Conservation (phyloP, 2,113 vertebrate species). For the Lucifuga dentata region DNA sequence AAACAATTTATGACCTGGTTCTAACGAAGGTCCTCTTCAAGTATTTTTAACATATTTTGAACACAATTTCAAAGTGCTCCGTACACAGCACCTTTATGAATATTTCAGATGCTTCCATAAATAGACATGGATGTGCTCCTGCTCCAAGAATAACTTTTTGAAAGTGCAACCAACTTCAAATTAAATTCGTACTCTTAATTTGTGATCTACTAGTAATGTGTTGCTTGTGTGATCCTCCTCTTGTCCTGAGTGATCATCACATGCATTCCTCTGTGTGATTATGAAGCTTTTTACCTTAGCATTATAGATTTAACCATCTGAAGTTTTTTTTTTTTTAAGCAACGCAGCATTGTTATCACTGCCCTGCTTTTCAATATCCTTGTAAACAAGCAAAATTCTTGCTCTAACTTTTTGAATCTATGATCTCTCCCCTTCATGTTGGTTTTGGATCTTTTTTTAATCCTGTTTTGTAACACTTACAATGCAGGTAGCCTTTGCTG, state of each 20-base stretch:
- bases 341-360: background rate
- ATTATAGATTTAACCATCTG: conserved; percentile 19
- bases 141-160: no score
- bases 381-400: conserved; percentile 23
- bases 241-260: background rate
- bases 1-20: no score
- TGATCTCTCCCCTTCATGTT: conserved; percentile 22
- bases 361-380: conserved; percentile 18
- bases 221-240: background rate
- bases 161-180: background rate
- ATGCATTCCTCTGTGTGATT: no score
- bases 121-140: background rate
- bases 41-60: conserved; percentile 4
- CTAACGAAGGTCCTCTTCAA: no score
- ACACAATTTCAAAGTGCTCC: background rate
- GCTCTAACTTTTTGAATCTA: conserved; percentile 31
- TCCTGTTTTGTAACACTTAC: conserved; percentile 25
- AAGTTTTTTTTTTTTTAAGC: background rate
- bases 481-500: conserved; percentile 11
- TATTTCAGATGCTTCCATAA: background rate
- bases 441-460: conserved; percentile 39
- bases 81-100: background rate
- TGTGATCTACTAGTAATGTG: background rate
- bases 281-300: conserved; percentile 15
- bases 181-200: background rate